Evolutionary conservation across 2,888 invertebrate genomes (phyloP), one percentile per base, ranked within the genome.

Genomic region (Dicycla oo): DNA sequence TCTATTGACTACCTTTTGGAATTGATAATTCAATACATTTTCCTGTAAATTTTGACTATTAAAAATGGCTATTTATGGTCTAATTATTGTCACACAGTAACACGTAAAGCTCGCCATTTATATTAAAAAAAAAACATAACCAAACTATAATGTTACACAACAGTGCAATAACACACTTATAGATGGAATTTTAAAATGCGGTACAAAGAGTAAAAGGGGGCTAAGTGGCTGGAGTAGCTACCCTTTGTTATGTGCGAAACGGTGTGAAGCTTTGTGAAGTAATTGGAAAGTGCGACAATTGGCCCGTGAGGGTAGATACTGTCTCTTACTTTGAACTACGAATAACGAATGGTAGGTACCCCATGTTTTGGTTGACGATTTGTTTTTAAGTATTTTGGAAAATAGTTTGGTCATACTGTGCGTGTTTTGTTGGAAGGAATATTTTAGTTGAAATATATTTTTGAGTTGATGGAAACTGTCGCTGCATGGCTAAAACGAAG

Each of bases 281-380:
- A 93, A 94, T 93, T 93, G 92, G 90, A 87, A 91, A 92, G 91
- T 88, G 91, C 78, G 89, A 86, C 89, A 91, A 93, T 91, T 90
- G 90, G 91, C 88, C 90, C 89, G 91, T 89, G 78, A 90, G 87
- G 80, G 80, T 79, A 89, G 89, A 92, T 89, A 91, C 87, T 88
- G 90, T 86, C 89, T 86, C 78, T 85, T 83, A 83, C 90, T 91
- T 91, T 91, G 90, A 90, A 90, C 85, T 87, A 62, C 66, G 56
- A 83, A 80, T 78, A 79, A 70, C 65, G 68, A 83, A 79, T 76
- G 74, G 38, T 26, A 67, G 30, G 49, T 34, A 62, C 62, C 26
- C 49, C 73, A 69, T 67, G 64, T 74, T 83, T 81, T 82, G 73
- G 75, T 80, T 83, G 63, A 65, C 68, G 65, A 75, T 81, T 85